Evolutionary conservation across 2,797 vertebrate genomes (phyloP).

Genomic region (Kryptopterus vitreolus): DNA sequence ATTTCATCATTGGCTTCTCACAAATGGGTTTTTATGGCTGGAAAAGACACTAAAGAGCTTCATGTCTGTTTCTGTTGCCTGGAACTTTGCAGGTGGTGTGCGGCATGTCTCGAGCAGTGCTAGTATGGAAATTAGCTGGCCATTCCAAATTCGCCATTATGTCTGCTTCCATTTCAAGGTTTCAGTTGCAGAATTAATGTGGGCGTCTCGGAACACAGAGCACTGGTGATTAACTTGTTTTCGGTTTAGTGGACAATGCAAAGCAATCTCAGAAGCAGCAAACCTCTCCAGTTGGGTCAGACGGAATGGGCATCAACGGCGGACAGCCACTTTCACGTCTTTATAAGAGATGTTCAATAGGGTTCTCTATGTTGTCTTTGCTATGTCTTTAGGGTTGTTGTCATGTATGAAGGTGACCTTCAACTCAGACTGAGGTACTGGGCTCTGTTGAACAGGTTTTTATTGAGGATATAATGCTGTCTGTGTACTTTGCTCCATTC

Average conservation of each 20-base stretch:
- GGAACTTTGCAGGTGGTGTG: not conserved
- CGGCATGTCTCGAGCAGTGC: not conserved
- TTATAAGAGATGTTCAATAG: no score
- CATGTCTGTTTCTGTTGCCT: not conserved
- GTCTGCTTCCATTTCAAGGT: not conserved
- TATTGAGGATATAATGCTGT: no score
- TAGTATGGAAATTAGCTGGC: not conserved
- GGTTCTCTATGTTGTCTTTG: no score
- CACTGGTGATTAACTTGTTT: not conserved
- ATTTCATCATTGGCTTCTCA: not conserved
- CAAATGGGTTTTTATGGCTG: not conserved
- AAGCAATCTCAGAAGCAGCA: not conserved
- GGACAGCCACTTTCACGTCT: no score
- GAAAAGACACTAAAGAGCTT: not conserved
- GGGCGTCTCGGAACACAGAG: not conserved
- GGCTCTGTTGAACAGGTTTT: no score
- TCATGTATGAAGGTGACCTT: no score
- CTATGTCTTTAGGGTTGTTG: no score
- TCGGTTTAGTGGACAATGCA: conserved; percentile 3
- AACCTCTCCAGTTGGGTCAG: not conserved
- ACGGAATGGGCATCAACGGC: no score
- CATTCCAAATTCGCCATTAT: not conserved
- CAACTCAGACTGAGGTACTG: no score
- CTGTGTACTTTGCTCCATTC: no score
- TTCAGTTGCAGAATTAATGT: not conserved